Evolutionary conservation across 1,140 invertebrate species (phyloP).

Genomic region (Geopemphigus sp.): DNA sequence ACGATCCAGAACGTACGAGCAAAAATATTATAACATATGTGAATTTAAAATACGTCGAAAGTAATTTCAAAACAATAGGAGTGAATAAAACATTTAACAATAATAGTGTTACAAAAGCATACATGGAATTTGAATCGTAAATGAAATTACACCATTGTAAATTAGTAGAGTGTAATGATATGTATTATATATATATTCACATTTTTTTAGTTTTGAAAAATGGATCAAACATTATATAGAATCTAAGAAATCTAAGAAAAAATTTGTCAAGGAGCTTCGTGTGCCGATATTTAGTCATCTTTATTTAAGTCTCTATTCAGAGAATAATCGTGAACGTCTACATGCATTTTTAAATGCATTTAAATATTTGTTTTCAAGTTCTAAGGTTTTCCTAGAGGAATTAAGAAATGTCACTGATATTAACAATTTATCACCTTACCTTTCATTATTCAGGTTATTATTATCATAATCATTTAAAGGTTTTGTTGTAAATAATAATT

Average conservation of each 20-base stretch:
- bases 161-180: not conserved
- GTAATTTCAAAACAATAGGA: conserved; percentile 32
- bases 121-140: not conserved
- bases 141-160: too few relatives aligned
- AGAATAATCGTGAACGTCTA: not conserved
- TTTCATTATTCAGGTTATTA: not conserved
- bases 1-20: not conserved
- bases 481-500: not conserved
- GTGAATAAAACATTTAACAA: not conserved
- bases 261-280: not conserved
- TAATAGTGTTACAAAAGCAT: not conserved
- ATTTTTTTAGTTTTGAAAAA: conserved; percentile 33
- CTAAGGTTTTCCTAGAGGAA: not conserved
- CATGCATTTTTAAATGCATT: conserved; percentile 1
- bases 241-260: not conserved
- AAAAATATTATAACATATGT: conserved; percentile 11
- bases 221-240: not conserved
- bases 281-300: conserved; percentile 34
- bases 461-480: not conserved
- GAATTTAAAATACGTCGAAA: conserved; percentile 1
- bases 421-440: not conserved
- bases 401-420: not conserved
- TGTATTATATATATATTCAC: not conserved
- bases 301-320: conserved; percentile 27
- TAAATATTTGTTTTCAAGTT: conserved; percentile 5